Evolutionary conservation across 2,113 vertebrate genomes (phyloP), one percentile per base, ranked within the genome.

Genomic region (Eulemur macaco): DNA sequence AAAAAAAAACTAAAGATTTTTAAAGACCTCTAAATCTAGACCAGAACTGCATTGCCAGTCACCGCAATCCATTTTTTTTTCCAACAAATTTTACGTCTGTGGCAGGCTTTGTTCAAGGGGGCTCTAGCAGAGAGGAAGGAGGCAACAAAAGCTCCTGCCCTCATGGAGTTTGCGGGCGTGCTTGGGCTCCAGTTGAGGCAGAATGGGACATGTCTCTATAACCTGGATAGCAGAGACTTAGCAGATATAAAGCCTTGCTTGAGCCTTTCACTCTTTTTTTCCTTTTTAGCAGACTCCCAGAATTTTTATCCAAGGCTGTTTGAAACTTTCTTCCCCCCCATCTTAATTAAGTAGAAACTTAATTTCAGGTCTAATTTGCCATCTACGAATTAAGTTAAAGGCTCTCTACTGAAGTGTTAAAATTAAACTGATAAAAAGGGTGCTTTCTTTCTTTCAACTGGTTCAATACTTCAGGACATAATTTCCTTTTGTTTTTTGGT

Each of bases 401-500:
- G 0, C 23, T 68, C 60, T 5, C 27, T 84, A 27, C 39, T 66
- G 84, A 45, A 81, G 34, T 71, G 13, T 73, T 87, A 54, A 78
- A 97, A 47, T 85, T 52, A 64, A 96, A 80, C 64, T 60, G 25
- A 31, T 64, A 39, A 52, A 66, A 66, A 42, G 52, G 63, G 6
- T 6, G 37, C 50, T 64, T 69, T n/a, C 50, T 64, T 69, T n/a
- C 45, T 77, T 90, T 71, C 9, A 56, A 74, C 84, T 66, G 42
- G 83, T 63, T 83, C 71, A 45, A 8, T 78, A 50, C 63, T 80
- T 8, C 21, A 66, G 83, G 73, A 81, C 54, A 31, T 69, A 60
- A 42, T 92, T 94, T 91, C 63, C 86, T 95, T 96, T 94, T 94
- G 17, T 85, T 91, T 76, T 95, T 87, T 81, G 45, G 58, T 80